Conservation (phyloP, 2,113 vertebrate species). For the Pandion haliaetus region DNA sequence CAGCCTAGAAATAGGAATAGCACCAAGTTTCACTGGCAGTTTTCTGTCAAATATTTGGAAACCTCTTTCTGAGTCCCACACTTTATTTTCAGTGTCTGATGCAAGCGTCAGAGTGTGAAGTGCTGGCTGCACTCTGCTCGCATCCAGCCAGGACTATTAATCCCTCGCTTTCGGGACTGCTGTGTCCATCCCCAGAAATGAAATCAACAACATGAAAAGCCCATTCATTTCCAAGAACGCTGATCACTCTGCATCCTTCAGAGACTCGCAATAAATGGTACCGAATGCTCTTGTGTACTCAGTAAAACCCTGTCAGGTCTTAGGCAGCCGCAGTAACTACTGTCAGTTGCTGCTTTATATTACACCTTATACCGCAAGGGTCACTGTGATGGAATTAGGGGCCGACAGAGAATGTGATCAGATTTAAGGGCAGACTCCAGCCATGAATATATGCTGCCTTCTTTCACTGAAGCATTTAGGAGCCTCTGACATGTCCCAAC, state of each 20-base stretch:
- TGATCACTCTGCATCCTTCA: background rate
- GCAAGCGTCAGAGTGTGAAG: background rate
- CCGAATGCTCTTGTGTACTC: background rate
- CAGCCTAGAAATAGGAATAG: background rate
- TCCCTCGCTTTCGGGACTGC: background rate
- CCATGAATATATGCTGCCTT: background rate
- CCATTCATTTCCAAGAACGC: constrained; percentile 9
- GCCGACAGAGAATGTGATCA: background rate
- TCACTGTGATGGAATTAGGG: background rate
- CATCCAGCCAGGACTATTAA: constrained; percentile 14
- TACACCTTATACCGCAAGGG: background rate
- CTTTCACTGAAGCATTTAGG: background rate
- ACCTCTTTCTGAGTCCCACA: background rate
- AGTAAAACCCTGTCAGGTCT: background rate
- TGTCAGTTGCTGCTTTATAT: background rate
- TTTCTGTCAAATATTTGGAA: constrained; percentile 48
- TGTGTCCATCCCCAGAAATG: constrained; percentile 17
- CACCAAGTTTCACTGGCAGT: background rate
- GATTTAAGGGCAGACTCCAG: background rate
- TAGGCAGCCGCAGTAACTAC: background rate
- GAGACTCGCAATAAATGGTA: background rate
- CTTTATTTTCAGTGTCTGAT: background rate
- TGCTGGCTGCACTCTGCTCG: background rate
- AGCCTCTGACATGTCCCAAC: background rate
- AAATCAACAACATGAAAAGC: constrained; percentile 39